These are phyloP conservation scores for Ciconia maguari DNA, from an alignment of 2,113 vertebrate genomes.

Conservation along the genomic window DNA sequence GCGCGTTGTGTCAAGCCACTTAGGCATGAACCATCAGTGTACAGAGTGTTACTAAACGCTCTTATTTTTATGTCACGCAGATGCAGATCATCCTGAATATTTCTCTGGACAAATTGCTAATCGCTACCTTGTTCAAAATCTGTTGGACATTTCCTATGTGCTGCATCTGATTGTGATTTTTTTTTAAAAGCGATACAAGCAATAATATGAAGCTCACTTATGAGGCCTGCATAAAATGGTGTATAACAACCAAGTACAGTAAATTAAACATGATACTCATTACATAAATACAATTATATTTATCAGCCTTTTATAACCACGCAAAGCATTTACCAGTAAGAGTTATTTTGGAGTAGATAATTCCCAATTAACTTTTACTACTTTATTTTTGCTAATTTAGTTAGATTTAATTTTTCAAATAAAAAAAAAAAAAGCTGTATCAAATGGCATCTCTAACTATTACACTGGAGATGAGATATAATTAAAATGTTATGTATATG, in stretches of 20 bases:
- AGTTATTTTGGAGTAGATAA: slow-evolving; percentile 67
- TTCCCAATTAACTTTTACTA: slow-evolving; percentile 71
- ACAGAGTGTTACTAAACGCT: neutral
- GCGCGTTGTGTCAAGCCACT: neutral
- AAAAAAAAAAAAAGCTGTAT: slow-evolving; percentile 33
- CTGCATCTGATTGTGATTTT: neutral
- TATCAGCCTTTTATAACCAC: slow-evolving; percentile 66
- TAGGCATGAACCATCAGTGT: neutral
- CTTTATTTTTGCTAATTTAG: slow-evolving; percentile 67
- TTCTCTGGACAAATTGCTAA: neutral
- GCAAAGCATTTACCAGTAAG: slow-evolving; percentile 66
- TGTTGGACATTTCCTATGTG: neutral
- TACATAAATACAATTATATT: slow-evolving; percentile 73
- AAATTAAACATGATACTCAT: slow-evolving; percentile 72
- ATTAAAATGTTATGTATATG: slow-evolving; percentile 69
- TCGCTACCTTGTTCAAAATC: neutral
- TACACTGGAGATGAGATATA: slow-evolving; percentile 60
- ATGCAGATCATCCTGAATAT: neutral
- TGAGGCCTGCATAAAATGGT: slow-evolving; percentile 47
- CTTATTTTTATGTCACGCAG: neutral
- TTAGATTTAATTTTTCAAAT: slow-evolving; percentile 67
- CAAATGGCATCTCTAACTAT: slow-evolving; percentile 65
- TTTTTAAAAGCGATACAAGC: neutral
- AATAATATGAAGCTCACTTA: slow-evolving; percentile 16
- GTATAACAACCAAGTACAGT: slow-evolving; percentile 53